Evolutionary conservation across 2,113 vertebrate genomes (phyloP).

Genomic region (Pachycephala philippinensis): DNA sequence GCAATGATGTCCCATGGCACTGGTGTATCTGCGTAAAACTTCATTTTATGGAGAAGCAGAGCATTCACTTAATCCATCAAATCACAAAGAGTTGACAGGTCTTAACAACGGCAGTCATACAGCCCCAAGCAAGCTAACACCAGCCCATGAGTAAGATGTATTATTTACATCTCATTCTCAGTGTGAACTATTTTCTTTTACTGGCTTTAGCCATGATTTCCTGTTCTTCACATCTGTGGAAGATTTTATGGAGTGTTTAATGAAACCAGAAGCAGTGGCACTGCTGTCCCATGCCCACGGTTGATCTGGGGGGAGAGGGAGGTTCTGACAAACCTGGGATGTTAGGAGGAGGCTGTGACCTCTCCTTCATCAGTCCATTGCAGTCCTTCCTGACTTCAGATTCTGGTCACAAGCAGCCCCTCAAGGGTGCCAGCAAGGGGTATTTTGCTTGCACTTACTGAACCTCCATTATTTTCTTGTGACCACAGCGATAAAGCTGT

Average conservation of each 20-base stretch:
- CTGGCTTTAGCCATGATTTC: not conserved
- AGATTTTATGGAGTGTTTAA: not conserved
- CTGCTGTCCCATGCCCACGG: not conserved
- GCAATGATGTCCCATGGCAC: not conserved
- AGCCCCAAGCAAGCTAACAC: not conserved
- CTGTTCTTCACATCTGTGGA: not conserved
- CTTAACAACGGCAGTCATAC: not conserved
- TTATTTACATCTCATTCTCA: not conserved
- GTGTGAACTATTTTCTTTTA: not conserved
- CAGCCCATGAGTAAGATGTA: not conserved
- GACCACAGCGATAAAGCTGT: constrained; percentile 41
- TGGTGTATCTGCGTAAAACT: constrained; percentile 10
- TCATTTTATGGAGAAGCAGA: not conserved
- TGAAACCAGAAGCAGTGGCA: not conserved
- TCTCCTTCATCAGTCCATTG: not conserved
- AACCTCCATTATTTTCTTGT: constrained; percentile 43
- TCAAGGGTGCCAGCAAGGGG: constrained; percentile 1
- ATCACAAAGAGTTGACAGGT: not conserved
- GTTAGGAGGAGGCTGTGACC: not conserved
- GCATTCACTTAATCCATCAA: not conserved
- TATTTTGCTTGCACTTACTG: constrained; percentile 25
- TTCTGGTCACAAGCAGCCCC: constrained; percentile 38
- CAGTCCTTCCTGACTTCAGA: not conserved
- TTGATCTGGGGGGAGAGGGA: not conserved
- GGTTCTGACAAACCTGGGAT: not conserved